Conservation (phyloP, 1,140 invertebrate species). For the Asbolus verrucosus region DNA sequence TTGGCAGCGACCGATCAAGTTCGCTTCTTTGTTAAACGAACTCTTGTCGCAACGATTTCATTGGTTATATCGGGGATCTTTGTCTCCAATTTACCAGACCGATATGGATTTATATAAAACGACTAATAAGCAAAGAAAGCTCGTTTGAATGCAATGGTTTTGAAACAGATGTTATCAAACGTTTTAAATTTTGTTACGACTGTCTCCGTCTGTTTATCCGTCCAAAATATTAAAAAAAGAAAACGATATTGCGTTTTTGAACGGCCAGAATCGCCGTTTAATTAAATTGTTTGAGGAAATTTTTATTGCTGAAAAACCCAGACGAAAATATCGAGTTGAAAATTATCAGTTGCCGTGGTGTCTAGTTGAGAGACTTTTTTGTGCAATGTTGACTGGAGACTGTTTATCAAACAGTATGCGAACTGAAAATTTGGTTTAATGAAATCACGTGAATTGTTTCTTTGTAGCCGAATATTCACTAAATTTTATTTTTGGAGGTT, state of each 20-base stretch:
- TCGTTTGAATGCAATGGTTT: slow-evolving; percentile 11
- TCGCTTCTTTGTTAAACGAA: not conserved
- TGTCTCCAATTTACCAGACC: slow-evolving; percentile 12
- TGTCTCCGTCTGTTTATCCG: slow-evolving; percentile 3
- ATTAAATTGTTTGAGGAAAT: slow-evolving; percentile 30
- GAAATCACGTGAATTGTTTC: slow-evolving; percentile 34
- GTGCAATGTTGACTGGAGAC: slow-evolving; percentile 12
- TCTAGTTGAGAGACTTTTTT: slow-evolving; percentile 14
- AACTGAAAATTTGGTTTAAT: slow-evolving; percentile 36
- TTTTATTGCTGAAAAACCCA: not conserved
- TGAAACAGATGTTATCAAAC: slow-evolving; percentile 32
- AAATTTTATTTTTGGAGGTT: slow-evolving; percentile 27
- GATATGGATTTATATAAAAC: slow-evolving; percentile 34
- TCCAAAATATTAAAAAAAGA: not conserved
- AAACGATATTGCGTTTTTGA: not conserved
- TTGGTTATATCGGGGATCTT: slow-evolving; percentile 19
- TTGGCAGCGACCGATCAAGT: slow-evolving; percentile 25
- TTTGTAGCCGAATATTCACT: slow-evolving; percentile 32
- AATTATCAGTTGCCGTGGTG: slow-evolving; percentile 17
- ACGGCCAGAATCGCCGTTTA: not conserved
- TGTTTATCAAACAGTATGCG: slow-evolving; percentile 28
- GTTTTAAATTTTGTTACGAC: slow-evolving; percentile 22
- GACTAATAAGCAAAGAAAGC: slow-evolving; percentile 30
- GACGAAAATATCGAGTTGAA: not conserved
- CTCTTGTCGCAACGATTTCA: slow-evolving; percentile 7